Percentiles rank a stretch among this genome's conserved stretches.
phyloP scores from a whole-genome alignment of 2,797 vertebrate genomes.

The Tolypeutes matacus region DNA sequence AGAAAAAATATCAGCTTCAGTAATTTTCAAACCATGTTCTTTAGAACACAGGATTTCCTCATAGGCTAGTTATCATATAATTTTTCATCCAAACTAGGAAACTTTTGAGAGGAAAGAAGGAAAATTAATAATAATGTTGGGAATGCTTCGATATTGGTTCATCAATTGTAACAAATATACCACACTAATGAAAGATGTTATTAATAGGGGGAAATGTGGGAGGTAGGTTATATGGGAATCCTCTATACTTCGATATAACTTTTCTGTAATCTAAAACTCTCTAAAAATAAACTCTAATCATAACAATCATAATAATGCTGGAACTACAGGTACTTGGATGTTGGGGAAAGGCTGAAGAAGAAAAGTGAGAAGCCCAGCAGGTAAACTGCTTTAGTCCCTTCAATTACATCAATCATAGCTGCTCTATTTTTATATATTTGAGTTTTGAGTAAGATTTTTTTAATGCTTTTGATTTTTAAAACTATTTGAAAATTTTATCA shows the following conservation, averaged over 20 bases:
- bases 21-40: conserved; percentile 39
- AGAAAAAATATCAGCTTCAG: not conserved
- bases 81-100: not conserved
- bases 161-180: no score
- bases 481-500: not conserved
- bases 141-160: no score
- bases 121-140: not conserved
- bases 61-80: not conserved
- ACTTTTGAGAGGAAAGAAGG: not conserved
- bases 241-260: no score
- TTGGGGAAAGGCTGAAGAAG: not conserved
- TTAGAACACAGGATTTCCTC: conserved; percentile 7
- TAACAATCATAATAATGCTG: not conserved
- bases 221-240: no score
- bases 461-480: not conserved
- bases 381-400: not conserved
- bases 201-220: no score
- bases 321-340: not conserved
- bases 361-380: not conserved
- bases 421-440: conserved; percentile 12
- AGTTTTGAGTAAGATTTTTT: conserved; percentile 22
- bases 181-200: no score
- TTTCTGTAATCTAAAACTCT: no score
- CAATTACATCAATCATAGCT: not conserved
- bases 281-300: no score